Base-by-base conservation (phyloP, 2,113 vertebrate species). In the Murina feae region DNA sequence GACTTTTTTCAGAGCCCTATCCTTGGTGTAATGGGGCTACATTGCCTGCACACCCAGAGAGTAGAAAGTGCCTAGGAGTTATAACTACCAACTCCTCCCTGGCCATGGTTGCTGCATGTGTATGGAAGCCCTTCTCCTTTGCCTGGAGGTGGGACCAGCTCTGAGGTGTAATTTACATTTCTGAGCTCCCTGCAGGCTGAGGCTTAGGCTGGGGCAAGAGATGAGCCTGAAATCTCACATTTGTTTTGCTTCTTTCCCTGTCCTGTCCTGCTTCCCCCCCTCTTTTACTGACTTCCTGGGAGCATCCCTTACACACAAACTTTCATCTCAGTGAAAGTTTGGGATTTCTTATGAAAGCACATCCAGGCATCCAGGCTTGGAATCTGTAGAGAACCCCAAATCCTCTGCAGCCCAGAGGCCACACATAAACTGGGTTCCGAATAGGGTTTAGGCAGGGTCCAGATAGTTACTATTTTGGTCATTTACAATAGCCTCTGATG, bases 61-160 rank as follows among this genome's bases (percentile, higher is more conserved):
- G 21, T 7, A 81, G 53, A 44, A 32, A 35, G 55, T 3, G 2
- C 7, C 75, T 44, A 11, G 5, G 44, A 39, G 6, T 74, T 13
- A 2, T 5, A 12, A 37, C 16, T 18, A 6, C 6, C 5, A 9
- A 16, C 23, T 3, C 1, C 18, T 12, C 7, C 20, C n/a, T 37
- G 68, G 4, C 32, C 58, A 47, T n/a, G 28, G n/a, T 10, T 47
- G 4, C 3, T 17, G 7, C 1, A 0, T 71, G 58, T 8, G 6
- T 17, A 6, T 30, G 25, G 78, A 71, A 85, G 16, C 23, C 82
- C 9, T 8, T 17, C 35, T 17, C 12, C 58, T 84, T 58, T 69
- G 49, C 49, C 32, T 75, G 30, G 21, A 74, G 69, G 14, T 78
- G 25, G n/a, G 21, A 23, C 16, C 39, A 3, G 12, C 47, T 82